phyloP scores from a whole-genome alignment of 2,797 vertebrate genomes.

The Sparidentex hasta region DNA sequence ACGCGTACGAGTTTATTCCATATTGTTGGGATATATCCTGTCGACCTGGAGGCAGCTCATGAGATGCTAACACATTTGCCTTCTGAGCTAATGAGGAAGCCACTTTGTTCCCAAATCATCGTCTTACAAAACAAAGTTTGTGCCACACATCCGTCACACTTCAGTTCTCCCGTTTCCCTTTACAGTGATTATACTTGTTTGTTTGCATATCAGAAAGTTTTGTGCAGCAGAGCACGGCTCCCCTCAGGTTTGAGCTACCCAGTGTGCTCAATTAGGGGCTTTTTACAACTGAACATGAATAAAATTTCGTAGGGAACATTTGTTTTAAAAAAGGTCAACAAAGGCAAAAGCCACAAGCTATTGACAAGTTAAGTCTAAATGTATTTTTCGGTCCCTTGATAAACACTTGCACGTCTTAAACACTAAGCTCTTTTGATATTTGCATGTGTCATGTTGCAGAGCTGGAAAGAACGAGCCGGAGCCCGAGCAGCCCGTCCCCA shows the following conservation, averaged over 20 bases:
- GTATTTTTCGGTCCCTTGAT: not conserved
- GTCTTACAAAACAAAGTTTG: not conserved
- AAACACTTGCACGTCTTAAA: too few species aligned
- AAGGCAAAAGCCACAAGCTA: not conserved
- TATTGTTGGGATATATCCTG: not conserved
- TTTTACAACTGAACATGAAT: not conserved
- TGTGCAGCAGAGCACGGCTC: not conserved
- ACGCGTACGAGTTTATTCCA: not conserved
- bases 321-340: not conserved
- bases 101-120: not conserved
- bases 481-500: conserved; percentile 95
- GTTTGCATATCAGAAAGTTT: not conserved
- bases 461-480: conserved; percentile 98
- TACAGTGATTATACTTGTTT: not conserved
- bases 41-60: not conserved
- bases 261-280: not conserved
- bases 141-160: not conserved
- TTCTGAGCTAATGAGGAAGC: not conserved
- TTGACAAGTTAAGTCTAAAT: not conserved
- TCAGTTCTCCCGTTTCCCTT: not conserved
- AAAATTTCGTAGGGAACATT: not conserved
- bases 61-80: not conserved
- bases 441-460: conserved; percentile 79
- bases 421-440: too few species aligned
- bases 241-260: not conserved